Conservation (phyloP, 2,113 vertebrate species). For the Echinops telfairi region DNA sequence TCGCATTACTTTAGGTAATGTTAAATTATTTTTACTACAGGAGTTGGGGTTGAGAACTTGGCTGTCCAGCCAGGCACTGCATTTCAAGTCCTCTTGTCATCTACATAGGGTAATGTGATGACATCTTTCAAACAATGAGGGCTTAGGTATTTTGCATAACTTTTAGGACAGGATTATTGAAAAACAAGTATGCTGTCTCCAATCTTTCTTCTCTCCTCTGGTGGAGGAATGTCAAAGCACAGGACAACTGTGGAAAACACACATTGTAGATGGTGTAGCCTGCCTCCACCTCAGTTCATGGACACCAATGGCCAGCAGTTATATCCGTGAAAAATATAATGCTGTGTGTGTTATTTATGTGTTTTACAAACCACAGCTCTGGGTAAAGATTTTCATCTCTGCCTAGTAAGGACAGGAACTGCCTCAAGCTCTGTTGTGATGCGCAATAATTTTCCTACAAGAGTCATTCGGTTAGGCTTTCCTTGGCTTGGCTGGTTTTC, state of each 20-base stretch:
- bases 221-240: not conserved
- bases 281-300: not conserved
- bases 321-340: not conserved
- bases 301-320: rapidly evolving
- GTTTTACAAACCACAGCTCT: not conserved
- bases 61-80: no score
- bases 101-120: no score
- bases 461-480: not conserved
- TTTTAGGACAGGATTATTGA: not conserved
- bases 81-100: no score
- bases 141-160: not conserved
- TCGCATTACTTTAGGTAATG: no score
- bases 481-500: rapidly evolving
- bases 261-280: rapidly evolving
- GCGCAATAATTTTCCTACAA: not conserved
- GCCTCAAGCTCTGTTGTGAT: no score
- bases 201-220: not conserved
- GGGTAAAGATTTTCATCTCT: not conserved
- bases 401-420: rapidly evolving
- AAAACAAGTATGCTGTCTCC: not conserved
- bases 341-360: not conserved
- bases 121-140: not conserved
- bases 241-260: not conserved
- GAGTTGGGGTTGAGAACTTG: no score
- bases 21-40: no score